Percentiles rank a stretch among this genome's conserved stretches.
phyloP scores from a whole-genome alignment of 2,797 vertebrate genomes.

The Alcedo quadribrachys region DNA sequence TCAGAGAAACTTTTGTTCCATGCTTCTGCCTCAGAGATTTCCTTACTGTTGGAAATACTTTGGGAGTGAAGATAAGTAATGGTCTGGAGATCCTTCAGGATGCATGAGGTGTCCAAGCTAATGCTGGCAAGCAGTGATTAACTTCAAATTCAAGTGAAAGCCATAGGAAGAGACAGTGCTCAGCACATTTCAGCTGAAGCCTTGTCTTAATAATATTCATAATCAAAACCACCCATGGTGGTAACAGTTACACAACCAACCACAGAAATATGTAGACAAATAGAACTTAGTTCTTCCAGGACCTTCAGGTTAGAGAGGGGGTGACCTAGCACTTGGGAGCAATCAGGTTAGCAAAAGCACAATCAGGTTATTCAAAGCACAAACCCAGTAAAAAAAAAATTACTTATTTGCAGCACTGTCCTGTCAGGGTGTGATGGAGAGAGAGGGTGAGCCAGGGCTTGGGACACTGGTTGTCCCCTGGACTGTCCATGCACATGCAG shows the following conservation, averaged over 20 bases:
- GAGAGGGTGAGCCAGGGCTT: not conserved
- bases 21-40: not conserved
- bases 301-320: not conserved
- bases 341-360: not conserved
- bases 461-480: not conserved
- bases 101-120: not conserved
- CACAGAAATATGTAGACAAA: not conserved
- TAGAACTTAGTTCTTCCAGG: not conserved
- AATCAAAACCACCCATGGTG: not conserved
- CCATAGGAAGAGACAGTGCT: not conserved
- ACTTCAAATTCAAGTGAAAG: conserved; percentile 20
- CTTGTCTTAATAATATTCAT: not conserved
- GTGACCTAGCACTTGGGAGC: not conserved
- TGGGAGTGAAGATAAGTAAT: not conserved
- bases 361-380: not conserved
- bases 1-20: not conserved
- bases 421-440: not conserved
- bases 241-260: conserved; percentile 10
- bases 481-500: not conserved
- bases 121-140: not conserved
- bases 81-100: not conserved
- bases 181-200: rapidly evolving
- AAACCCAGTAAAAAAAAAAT: not conserved
- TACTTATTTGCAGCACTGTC: not conserved
- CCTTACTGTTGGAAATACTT: not conserved